Evolutionary conservation across 2,113 vertebrate genomes (phyloP).

Genomic region (Lathamus discolor): DNA sequence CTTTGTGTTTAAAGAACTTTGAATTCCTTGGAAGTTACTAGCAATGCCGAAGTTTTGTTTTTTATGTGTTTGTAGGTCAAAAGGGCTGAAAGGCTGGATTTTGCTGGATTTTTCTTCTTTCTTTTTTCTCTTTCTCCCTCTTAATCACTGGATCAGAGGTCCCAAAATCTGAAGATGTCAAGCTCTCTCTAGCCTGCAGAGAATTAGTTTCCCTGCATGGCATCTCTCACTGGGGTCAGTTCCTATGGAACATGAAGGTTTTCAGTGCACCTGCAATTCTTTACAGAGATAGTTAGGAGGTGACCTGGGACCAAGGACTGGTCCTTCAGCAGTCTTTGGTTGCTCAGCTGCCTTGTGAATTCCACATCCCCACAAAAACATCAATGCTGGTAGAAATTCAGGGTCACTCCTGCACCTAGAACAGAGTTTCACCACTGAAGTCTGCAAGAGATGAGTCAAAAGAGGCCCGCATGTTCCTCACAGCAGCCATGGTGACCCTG

Average conservation of each 20-base stretch:
- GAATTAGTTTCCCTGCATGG: not conserved
- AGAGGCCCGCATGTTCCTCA: not conserved
- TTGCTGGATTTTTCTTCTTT: not conserved
- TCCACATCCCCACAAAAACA: not conserved
- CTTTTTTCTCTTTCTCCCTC: not conserved
- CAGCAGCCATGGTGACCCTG: rapidly evolving
- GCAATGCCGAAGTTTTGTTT: not conserved
- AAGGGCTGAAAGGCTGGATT: rapidly evolving
- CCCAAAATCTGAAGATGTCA: not conserved
- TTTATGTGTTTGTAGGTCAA: not conserved
- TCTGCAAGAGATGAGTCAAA: not conserved
- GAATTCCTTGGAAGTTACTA: not conserved
- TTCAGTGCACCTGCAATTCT: not conserved
- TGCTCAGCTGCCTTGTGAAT: not conserved
- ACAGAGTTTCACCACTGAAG: not conserved
- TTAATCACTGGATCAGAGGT: not conserved
- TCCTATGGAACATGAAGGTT: not conserved
- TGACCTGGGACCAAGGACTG: rapidly evolving
- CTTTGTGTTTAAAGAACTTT: not conserved
- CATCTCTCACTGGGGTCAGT: not conserved
- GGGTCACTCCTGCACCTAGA: not conserved
- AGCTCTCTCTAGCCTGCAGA: not conserved
- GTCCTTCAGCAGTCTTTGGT: not conserved
- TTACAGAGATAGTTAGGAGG: not conserved
- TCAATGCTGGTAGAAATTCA: not conserved